Evolutionary conservation across 2,888 invertebrate species (phyloP), one percentile per base, ranked within the genome.

Genomic region (Gryllus longicercus): DNA sequence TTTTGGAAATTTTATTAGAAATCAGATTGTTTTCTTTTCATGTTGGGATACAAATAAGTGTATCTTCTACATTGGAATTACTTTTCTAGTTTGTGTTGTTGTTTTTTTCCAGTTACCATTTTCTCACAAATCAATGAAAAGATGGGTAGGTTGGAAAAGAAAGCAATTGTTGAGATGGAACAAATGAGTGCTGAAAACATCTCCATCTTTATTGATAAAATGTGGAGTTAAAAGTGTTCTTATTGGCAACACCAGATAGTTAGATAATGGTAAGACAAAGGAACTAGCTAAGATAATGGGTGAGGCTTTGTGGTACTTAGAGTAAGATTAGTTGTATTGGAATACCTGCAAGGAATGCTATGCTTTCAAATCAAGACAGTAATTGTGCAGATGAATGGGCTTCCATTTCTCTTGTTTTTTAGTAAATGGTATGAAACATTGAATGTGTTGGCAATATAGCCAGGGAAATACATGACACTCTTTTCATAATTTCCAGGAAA

Each of bases 1-100:
- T 25, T 78, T 63, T 50, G 51, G 50, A 21, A 78, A 12, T 63
- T 63, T n/a, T n/a, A 63, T 63, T 63, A 63, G 63, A 63, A 63
- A 63, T 63, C 63, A 63, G 5, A 63, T 63, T 63, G 14, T 63
- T n/a, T 63, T 63, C 16, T n/a, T 63, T n/a, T 18, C 63, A 63
- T 63, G 63, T n/a, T 63, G 63, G 63, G 63, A 63, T 63, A 63
- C 63, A 18, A 63, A n/a, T 18, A 63, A 63, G 63, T n/a, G n/a
- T 63, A 63, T 63, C 63, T 63, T 63, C 16, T n/a, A 63, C 63
- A 63, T 63, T 63, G 63, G 63, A 63, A 63, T 63, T 63, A 63
- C 14, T 18, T 63, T 63, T 63, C 38, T 63, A 63, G n/a, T 12
- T 63, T 63, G 38, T 38, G 38, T 38, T 38, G 38, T 38, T 14